Evolutionary conservation across 2,888 invertebrate species (phyloP), one percentile per base, ranked within the genome.

Genomic region (Oxyscelio sp.): DNA sequence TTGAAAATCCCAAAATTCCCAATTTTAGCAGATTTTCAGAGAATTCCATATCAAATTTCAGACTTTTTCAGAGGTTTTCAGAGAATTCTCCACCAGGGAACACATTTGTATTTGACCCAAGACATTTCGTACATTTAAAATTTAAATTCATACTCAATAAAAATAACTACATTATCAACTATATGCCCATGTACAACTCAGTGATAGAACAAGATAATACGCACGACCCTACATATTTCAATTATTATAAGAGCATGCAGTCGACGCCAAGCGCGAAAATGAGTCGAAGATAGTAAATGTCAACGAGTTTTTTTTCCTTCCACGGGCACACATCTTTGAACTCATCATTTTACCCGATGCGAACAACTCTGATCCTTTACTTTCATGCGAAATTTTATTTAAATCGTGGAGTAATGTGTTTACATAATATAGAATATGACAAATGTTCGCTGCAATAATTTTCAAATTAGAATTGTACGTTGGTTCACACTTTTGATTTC

Each of bases 201-300:
- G 22, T 45, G 48, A 63, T 54, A 70, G 59, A 66, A 52, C 54
- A 56, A 65, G 52, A 63, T 31, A 70, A 74, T 63, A 43, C 40
- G 31, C 52, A 84, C 71, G 77, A 77, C 79, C 74, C 77, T 77
- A 77, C 80, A 77, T 77, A 85, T 78, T 85, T 85, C 70, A 78
- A 81, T 85, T 78, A 73, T 80, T 74, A 74, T 56, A 74, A 70
- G 74, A 68, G 73, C 48, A 24, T 45, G 73, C 73, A 73, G 78
- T 78, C 45, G 50, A 65, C 74, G 78, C 24, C 58, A 63, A 68
- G 74, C 81, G 81, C 75, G 81, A 85, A 85, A 85, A 83, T 82
- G 78, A 81, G 50, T 58, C 78, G 78, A 78, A 82, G 78, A 75
- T 75, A 27, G 74, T 85, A 85, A 85, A 85, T 85, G 85, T 83